Conservation (phyloP, 2,113 vertebrate genomes). For the Eira barbara region DNA sequence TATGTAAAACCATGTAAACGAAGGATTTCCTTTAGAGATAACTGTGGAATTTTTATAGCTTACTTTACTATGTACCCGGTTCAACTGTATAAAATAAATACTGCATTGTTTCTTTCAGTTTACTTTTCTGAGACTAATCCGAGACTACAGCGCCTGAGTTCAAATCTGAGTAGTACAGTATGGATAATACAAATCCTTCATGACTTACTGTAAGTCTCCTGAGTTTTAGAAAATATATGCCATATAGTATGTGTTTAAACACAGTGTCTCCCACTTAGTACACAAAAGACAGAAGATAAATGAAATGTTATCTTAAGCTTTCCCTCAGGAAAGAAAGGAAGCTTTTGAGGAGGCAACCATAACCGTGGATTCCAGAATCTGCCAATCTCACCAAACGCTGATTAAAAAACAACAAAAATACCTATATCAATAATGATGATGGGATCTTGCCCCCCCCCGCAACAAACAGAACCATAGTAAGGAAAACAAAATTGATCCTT, state of each 20-base stretch:
- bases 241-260: no score
- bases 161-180: neutral
- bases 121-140: neutral
- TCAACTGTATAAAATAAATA: slow-evolving; percentile 69
- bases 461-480: neutral
- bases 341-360: neutral
- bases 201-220: neutral
- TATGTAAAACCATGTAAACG: slow-evolving; percentile 87
- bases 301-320: neutral
- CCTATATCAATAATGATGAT: neutral
- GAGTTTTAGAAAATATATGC: neutral
- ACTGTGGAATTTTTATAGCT: slow-evolving; percentile 78
- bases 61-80: slow-evolving; percentile 75
- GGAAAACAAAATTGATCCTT: neutral
- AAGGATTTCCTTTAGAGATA: slow-evolving; percentile 53
- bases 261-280: neutral
- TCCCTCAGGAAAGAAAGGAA: neutral
- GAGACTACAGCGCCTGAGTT: neutral
- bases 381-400: neutral
- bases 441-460: neutral
- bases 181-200: neutral
- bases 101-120: slow-evolving; percentile 61
- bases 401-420: neutral
- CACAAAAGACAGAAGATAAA: neutral
- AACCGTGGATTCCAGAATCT: neutral